Percentiles rank a stretch among this genome's conserved stretches.
These are phyloP conservation scores for Aphodius sticticus DNA, from an alignment of 2,888 invertebrate genomes.

Conservation along the genomic window DNA sequence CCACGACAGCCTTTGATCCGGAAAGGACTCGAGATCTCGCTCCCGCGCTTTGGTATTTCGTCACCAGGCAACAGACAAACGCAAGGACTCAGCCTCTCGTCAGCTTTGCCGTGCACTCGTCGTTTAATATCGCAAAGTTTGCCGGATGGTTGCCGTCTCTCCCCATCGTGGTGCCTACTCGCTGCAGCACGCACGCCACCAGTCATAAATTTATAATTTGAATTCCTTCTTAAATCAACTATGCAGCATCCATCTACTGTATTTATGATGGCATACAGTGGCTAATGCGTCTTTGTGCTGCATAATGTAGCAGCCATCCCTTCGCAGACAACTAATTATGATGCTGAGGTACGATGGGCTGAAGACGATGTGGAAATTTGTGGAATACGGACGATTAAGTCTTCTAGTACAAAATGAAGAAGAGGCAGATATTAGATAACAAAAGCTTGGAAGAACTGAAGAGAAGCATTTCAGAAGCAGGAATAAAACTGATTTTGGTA, in stretches of 20 bases:
- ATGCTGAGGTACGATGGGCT: no score
- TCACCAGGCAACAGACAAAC: conserved; percentile 36
- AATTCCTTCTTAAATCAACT: conserved; percentile 20
- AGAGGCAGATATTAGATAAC: no score
- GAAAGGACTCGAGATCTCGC: conserved; percentile 30
- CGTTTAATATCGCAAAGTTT: conserved; percentile 17
- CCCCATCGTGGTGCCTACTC: conserved; percentile 1
- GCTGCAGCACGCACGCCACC: conserved; percentile 18
- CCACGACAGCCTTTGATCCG: conserved; percentile 43
- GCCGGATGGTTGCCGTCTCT: background rate
- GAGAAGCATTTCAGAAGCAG: no score
- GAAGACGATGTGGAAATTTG: no score
- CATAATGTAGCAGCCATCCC: background rate
- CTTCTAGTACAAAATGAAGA: no score
- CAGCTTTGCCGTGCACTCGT: conserved; percentile 9
- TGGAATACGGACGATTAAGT: no score
- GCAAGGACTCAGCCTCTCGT: conserved; percentile 18
- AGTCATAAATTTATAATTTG: conserved; percentile 22
- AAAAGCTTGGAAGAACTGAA: no score
- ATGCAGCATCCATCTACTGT: background rate
- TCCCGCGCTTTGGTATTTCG: conserved; percentile 31
- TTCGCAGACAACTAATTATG: background rate
- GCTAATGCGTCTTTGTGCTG: background rate
- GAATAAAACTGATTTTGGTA: no score
- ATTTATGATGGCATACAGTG: background rate